These are phyloP conservation scores for Apotomis betuletana DNA, from an alignment of 2,888 invertebrate genomes.

Conservation along the genomic window DNA sequence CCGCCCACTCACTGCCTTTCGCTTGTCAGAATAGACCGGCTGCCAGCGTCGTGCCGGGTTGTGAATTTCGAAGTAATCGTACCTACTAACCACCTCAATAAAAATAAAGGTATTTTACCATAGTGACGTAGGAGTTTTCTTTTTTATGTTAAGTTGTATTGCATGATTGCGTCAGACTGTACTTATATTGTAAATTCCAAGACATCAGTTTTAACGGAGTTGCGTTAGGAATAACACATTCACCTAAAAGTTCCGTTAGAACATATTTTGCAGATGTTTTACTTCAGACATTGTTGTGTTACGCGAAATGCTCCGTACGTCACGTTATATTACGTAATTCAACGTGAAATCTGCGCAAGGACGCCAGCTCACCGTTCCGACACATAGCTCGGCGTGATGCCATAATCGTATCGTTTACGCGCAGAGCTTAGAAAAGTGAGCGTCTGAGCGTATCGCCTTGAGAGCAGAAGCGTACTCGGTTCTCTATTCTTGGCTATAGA, in stretches of 20 bases:
- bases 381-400: conserved; percentile 70
- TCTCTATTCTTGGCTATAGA: conserved; percentile 75
- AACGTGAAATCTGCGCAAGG: conserved; percentile 80
- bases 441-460: conserved; percentile 81
- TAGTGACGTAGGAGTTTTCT: no score
- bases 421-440: conserved; percentile 79
- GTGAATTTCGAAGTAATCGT: not conserved
- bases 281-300: conserved; percentile 3
- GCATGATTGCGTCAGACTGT: no score
- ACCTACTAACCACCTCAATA: not conserved
- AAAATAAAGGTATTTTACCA: no score
- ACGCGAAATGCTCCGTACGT: conserved; percentile 21
- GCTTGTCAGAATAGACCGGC: conserved; percentile 32
- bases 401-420: conserved; percentile 77
- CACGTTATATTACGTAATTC: conserved; percentile 76
- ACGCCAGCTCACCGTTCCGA: conserved; percentile 68
- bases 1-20: conserved; percentile 50
- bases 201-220: no score
- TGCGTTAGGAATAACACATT: not conserved
- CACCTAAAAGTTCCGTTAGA: not conserved
- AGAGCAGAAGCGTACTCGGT: conserved; percentile 68
- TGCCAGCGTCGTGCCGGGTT: conserved; percentile 21
- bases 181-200: no score
- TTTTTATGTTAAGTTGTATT: no score
- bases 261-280: no score